Evolutionary conservation across 2,113 vertebrate species (phyloP).

Genomic region (Chauna torquata): DNA sequence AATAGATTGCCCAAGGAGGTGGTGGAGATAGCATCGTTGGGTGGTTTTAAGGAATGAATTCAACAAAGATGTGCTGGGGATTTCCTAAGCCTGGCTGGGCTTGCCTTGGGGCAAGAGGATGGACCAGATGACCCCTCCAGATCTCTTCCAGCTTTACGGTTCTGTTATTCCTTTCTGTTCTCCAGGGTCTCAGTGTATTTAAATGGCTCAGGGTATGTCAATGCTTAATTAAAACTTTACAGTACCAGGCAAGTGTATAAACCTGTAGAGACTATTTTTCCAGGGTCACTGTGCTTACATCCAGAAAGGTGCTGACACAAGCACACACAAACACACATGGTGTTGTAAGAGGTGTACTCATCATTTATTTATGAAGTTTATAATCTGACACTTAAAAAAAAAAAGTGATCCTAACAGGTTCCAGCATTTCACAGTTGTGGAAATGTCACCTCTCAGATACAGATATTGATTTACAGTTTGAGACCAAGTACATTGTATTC

Average conservation of each 20-base stretch:
- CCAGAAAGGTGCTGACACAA: conserved; percentile 21
- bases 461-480: conserved; percentile 80
- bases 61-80: not conserved
- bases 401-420: conserved; percentile 65
- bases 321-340: not conserved
- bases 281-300: not conserved
- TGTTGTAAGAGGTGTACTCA: conserved; percentile 51
- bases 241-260: not conserved
- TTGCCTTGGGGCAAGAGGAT: not conserved
- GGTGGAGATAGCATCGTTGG: not conserved
- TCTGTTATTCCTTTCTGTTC: not conserved
- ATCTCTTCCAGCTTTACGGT: not conserved
- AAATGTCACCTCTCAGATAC: conserved; percentile 79
- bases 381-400: conserved; percentile 63
- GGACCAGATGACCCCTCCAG: not conserved
- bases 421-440: conserved; percentile 73
- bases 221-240: not conserved
- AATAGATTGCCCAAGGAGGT: not conserved
- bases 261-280: not conserved
- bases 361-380: conserved; percentile 77
- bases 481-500: conserved; percentile 57
- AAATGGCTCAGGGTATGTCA: not conserved
- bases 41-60: not conserved
- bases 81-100: not conserved
- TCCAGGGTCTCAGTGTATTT: not conserved